Conservation (phyloP, 2,113 vertebrate species). For the Drymodes brunneopygia region DNA sequence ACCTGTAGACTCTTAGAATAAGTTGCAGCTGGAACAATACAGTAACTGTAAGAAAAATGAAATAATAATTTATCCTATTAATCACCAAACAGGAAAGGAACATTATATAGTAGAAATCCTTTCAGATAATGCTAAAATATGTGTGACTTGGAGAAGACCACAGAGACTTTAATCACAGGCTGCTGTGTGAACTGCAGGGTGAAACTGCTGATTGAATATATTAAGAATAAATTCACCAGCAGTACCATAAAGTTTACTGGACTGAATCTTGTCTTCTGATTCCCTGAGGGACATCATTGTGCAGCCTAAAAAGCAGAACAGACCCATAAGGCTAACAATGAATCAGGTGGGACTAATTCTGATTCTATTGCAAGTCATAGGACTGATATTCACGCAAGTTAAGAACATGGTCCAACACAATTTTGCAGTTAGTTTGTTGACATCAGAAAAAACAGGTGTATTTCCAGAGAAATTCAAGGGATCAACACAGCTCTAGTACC, state of each 20-base stretch:
- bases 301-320: not conserved
- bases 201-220: not conserved
- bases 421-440: not conserved
- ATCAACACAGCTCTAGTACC: not conserved
- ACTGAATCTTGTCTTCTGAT: not conserved
- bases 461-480: not conserved
- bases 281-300: not conserved
- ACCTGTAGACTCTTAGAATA: not conserved
- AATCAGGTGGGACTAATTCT: not conserved
- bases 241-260: not conserved
- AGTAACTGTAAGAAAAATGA: not conserved
- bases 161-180: not conserved
- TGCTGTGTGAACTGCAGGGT: not conserved
- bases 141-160: not conserved
- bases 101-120: not conserved
- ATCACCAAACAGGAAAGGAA: not conserved
- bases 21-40: not conserved
- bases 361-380: not conserved
- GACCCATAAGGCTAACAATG: accelerated
- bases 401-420: not conserved
- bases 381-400: not conserved
- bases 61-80: not conserved
- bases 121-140: not conserved
- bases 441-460: not conserved
- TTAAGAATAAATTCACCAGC: not conserved